Evolutionary conservation across 2,113 vertebrate genomes (phyloP).

Genomic region (Limanda limanda): DNA sequence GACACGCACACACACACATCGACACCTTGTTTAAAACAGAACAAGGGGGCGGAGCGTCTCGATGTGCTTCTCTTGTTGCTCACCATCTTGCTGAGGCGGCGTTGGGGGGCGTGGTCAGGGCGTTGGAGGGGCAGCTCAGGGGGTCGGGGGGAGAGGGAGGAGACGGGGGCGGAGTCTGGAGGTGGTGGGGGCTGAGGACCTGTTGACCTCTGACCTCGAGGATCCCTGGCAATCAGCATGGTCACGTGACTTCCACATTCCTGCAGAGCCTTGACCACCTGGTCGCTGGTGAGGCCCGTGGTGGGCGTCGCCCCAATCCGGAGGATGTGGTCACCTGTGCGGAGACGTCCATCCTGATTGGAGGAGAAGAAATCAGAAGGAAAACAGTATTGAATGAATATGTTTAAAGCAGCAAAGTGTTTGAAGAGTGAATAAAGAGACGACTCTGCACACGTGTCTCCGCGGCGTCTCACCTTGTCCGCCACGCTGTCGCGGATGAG

Average conservation of each 20-base stretch:
- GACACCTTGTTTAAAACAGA: too few species aligned
- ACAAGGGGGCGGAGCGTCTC: too few species aligned
- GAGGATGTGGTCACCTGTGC: constrained; percentile 94
- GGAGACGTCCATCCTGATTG: constrained; percentile 91
- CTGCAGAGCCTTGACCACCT: constrained; percentile 93
- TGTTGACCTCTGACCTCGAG: constrained; percentile 60
- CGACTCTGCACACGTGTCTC: too few species aligned
- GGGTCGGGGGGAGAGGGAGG: constrained; percentile 63
- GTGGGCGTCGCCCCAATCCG: constrained; percentile 91
- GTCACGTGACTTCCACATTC: constrained; percentile 90
- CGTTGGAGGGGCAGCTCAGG: constrained; percentile 10
- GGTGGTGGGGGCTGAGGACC: constrained; percentile 80
- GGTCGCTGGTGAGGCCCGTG: constrained; percentile 91
- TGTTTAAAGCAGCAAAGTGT: too few species aligned
- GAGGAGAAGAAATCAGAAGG: constrained; percentile 5
- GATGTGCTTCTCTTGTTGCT: background rate
- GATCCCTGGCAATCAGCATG: constrained; percentile 92
- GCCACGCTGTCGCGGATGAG: constrained; percentile 91
- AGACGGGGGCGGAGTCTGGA: constrained; percentile 82
- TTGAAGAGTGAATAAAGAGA: too few species aligned
- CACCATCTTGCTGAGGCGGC: constrained; percentile 67
- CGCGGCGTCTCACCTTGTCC: constrained; percentile 68
- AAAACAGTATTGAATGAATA: background rate
- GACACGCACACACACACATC: background rate
- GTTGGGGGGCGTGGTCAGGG: background rate